phyloP scores from a whole-genome alignment of 2,888 invertebrate genomes.

The Himalopsyche anomala region DNA sequence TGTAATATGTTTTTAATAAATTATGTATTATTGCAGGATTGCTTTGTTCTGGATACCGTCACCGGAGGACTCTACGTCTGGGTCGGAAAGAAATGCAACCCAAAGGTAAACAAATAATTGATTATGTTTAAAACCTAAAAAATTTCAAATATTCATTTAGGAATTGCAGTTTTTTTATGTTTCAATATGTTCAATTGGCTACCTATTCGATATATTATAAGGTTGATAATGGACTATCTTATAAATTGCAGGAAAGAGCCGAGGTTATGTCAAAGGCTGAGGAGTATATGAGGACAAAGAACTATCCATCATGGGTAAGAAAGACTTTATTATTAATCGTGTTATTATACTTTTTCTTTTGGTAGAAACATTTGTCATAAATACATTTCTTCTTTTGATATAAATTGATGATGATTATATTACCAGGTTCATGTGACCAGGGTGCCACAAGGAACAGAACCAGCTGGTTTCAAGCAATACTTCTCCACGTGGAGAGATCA shows the following conservation, averaged over 20 bases:
- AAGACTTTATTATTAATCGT: not conserved
- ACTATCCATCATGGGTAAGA: conserved; percentile 86
- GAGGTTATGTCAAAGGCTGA: conserved; percentile 87
- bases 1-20: conserved; percentile 67
- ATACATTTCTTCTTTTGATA: too few relatives aligned
- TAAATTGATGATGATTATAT: not conserved
- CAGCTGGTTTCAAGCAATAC: conserved; percentile 92
- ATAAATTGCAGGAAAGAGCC: conserved; percentile 79
- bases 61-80: conserved; percentile 89
- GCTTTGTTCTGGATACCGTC: conserved; percentile 88
- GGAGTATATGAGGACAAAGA: conserved; percentile 79
- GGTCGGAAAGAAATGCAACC: conserved; percentile 86
- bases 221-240: not conserved
- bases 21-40: conserved; percentile 77
- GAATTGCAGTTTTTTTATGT: too few relatives aligned
- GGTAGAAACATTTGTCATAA: not conserved
- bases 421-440: conserved; percentile 80
- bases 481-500: conserved; percentile 86
- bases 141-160: not conserved
- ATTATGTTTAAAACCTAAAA: not conserved
- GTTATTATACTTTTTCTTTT: not conserved
- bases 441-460: conserved; percentile 89
- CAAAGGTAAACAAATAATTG: conserved; percentile 68
- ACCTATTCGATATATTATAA: not conserved
- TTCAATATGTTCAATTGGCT: too few relatives aligned